These are phyloP conservation scores for Synergus gifuensis DNA, from an alignment of 2,888 invertebrate species.

Conservation along the genomic window DNA sequence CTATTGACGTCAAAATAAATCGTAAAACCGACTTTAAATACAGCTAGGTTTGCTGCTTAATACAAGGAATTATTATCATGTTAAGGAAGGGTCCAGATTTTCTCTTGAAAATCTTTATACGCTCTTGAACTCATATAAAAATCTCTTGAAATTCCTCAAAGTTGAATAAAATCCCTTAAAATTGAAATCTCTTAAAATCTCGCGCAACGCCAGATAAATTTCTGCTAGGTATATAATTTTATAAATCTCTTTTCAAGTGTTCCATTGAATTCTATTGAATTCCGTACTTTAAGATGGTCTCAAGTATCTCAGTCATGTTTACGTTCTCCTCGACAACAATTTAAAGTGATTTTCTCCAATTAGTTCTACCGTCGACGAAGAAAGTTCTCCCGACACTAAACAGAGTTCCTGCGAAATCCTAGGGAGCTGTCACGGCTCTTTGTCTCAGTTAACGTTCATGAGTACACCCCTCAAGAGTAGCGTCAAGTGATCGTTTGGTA, in stretches of 20 bases:
- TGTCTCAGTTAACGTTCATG: conserved; percentile 39
- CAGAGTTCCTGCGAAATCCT: conserved; percentile 14
- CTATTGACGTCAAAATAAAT: conserved; percentile 10
- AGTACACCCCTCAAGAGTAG: conserved; percentile 2
- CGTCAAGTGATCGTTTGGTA: conserved; percentile 39
- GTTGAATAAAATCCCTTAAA: neutral
- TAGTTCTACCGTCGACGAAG: conserved; percentile 27
- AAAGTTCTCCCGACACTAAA: conserved; percentile 10
- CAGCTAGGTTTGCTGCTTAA: neutral
- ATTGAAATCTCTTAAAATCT: no score
- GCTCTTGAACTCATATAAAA: no score
- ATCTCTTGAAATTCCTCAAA: neutral
- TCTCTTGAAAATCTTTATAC: no score
- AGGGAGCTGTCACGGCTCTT: conserved; percentile 35
- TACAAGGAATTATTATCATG: no score
- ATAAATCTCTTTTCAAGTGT: neutral
- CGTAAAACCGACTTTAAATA: neutral
- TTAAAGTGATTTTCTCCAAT: conserved; percentile 37
- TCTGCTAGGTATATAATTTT: no score
- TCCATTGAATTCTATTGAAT: neutral
- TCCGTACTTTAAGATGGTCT: neutral
- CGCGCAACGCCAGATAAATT: no score
- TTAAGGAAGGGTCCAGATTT: no score
- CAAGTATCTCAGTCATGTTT: neutral
- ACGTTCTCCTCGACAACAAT: conserved; percentile 30